Conservation (phyloP, 2,888 invertebrate genomes). For the Patella caerulea region DNA sequence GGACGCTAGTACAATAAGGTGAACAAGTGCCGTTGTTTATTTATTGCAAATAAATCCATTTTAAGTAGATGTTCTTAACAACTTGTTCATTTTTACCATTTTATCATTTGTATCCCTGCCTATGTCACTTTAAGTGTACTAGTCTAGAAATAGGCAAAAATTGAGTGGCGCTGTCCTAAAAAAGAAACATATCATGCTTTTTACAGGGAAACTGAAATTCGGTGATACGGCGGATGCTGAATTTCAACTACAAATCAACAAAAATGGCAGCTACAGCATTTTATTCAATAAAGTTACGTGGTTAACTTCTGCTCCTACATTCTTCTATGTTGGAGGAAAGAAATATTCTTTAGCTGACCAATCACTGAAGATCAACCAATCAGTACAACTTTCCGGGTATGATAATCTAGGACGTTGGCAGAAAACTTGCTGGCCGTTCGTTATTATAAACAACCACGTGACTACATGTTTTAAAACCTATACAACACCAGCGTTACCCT, state of each 20-base stretch:
- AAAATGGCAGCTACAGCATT: not conserved
- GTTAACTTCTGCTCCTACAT: conserved; percentile 36
- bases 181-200: too few species aligned
- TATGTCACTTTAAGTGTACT: not conserved
- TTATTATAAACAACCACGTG: not conserved
- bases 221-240: too few species aligned
- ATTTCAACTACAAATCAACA: not conserved
- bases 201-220: too few species aligned
- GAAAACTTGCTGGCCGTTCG: conserved; percentile 13
- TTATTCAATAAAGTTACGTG: conserved; percentile 30
- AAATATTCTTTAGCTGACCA: conserved; percentile 30
- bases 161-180: too few species aligned
- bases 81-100: too few species aligned
- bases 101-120: too few species aligned
- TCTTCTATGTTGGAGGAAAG: conserved; percentile 36
- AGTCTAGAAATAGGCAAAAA: too few species aligned
- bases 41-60: too few species aligned
- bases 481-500: conserved; percentile 1
- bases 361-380: conserved; percentile 19
- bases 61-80: too few species aligned
- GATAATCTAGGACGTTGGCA: conserved; percentile 16
- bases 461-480: conserved; percentile 19
- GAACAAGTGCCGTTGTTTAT: too few species aligned
- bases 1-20: too few species aligned
- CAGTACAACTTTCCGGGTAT: not conserved